Evolutionary conservation across 2,113 vertebrate species (phyloP).

Genomic region (Ursus arctos): DNA sequence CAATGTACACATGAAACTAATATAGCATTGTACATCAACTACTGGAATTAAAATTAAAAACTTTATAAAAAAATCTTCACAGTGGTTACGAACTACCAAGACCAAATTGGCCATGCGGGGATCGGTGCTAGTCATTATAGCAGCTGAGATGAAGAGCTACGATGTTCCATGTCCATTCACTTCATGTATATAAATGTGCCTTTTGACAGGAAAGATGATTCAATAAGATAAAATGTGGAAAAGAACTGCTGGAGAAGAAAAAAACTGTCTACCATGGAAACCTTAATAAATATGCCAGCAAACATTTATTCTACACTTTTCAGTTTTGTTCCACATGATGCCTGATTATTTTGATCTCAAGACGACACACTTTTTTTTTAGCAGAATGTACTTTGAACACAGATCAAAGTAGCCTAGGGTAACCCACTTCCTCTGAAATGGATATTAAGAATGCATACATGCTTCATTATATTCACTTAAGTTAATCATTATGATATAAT

Average conservation of each 20-base stretch:
- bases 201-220: neutral
- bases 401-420: neutral
- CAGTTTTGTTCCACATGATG: neutral
- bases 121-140: neutral
- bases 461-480: conserved; percentile 63
- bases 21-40: neutral
- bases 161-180: neutral
- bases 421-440: neutral
- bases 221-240: neutral
- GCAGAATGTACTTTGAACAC: neutral
- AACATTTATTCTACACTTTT: neutral
- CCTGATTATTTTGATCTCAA: neutral
- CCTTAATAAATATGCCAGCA: neutral
- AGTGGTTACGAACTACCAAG: neutral
- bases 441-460: conserved; percentile 44
- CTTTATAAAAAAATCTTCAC: neutral
- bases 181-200: neutral
- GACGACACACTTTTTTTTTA: conserved; percentile 20
- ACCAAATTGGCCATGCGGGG: neutral
- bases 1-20: neutral
- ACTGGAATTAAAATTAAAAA: neutral
- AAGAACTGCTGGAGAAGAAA: neutral
- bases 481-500: conserved; percentile 56
- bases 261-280: neutral
- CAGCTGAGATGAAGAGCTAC: neutral